Base-by-base conservation (phyloP, 2,888 invertebrate species). In the Lucinisca nassula region DNA sequence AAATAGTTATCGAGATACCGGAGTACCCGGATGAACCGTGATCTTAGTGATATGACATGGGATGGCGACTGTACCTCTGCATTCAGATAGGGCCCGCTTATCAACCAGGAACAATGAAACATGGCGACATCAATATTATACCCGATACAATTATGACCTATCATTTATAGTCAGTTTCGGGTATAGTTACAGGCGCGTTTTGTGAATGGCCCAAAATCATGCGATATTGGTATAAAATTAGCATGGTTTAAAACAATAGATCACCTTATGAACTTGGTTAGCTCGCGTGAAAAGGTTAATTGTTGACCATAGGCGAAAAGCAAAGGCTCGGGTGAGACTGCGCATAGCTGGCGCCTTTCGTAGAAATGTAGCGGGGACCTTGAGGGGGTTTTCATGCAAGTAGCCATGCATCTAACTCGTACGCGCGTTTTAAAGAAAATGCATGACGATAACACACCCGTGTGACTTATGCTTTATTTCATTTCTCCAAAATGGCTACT, bases 51-150 rank as follows among this genome's bases (percentile, higher is more conserved):
- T 14, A 21, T 12, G 70, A 70, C 70, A 32, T 21, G 10, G 30
- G 12, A 30, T 30, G 70, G 70, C 27, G 70, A 35, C 70, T 35
- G 37, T 32, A 35, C 32, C 24, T 30, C 30, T 17, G 32, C 32
- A n/a, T 21, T 21, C n/a, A 38, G n/a, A 30, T 3, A 40, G 35
- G n/a, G 30, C 37, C 21, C 24, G 1, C 32, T 40, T 72, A 35
- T 72, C 72, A 35, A 12, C 21, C n/a, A 4, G n/a, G 45, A 40
- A 40, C 74, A 74, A 74, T 74, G 37, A 21, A 35, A 4, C 35
- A 32, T 32, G 84, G 84, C 84, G 84, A 79, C 84, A 80, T 38
- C 32, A 30, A 49, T 74, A 75, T 75, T 70, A 35, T 38, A 84
- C 27, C 14, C 37, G 84, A 84, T 84, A 79, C 40, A 49, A 24